Percentiles rank a stretch among this genome's conserved stretches.
Evolutionary conservation across 2,113 vertebrate species (phyloP).

Genomic region (Mesoclemmys tuberculata): DNA sequence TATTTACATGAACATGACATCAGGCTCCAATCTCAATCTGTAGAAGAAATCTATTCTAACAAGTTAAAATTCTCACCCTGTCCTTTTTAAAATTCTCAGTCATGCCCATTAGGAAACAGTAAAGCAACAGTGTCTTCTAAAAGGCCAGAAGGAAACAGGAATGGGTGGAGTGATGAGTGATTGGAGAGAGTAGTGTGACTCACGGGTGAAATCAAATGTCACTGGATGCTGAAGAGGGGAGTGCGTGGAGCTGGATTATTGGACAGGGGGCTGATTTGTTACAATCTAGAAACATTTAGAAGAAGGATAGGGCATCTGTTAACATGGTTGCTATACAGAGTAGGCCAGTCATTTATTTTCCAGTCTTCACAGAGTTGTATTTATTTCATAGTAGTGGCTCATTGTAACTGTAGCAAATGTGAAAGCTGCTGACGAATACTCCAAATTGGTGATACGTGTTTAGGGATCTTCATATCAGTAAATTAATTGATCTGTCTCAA

Average conservation of each 20-base stretch:
- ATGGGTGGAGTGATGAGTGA: not conserved
- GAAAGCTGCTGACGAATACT: not conserved
- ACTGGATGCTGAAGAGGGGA: not conserved
- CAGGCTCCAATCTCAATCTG: not conserved
- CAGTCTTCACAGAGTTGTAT: not conserved
- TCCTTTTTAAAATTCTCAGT: not conserved
- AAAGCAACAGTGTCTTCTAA: not conserved
- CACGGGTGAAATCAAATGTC: not conserved
- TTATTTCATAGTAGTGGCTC: not conserved
- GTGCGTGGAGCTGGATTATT: not conserved
- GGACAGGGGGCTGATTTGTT: not conserved
- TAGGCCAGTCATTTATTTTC: not conserved
- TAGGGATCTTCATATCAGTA: not conserved
- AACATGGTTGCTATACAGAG: not conserved
- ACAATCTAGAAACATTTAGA: not conserved
- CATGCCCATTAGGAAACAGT: not conserved
- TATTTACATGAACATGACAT: not conserved
- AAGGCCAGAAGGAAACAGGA: not conserved
- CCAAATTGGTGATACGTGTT: not conserved
- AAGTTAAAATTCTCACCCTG: not conserved
- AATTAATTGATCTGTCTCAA: not conserved
- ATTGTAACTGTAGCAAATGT: not conserved
- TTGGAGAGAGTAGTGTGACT: accelerated
- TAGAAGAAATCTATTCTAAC: not conserved
- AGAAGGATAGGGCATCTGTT: not conserved